A percentile compares a stretch with the other conserved stretches of the same genome.
Evolutionary conservation across 2,113 vertebrate species (phyloP).

Genomic region (Cairina moschata): DNA sequence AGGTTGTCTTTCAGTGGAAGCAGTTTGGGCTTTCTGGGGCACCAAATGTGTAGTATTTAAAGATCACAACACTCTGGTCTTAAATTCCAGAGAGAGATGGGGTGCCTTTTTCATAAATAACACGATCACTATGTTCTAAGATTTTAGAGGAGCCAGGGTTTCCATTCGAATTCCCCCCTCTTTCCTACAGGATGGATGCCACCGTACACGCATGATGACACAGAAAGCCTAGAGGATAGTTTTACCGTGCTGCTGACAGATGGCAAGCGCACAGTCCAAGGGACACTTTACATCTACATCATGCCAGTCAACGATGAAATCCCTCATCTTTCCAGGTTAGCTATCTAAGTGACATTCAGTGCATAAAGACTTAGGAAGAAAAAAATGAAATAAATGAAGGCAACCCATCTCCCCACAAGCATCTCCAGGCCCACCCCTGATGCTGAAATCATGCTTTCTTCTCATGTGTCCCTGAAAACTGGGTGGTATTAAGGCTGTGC

Average conservation of each 20-base stretch:
- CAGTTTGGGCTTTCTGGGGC: not conserved
- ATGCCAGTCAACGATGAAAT: constrained; percentile 88
- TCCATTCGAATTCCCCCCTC: constrained; percentile 30
- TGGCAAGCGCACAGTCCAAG: constrained; percentile 85
- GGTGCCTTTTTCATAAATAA: not conserved
- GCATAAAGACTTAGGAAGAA: constrained; percentile 3
- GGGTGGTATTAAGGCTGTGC: not conserved
- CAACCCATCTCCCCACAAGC: not conserved
- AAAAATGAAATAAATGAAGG: not conserved
- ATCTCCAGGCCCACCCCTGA: not conserved
- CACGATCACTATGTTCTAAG: not conserved
- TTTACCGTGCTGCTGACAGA: constrained; percentile 87
- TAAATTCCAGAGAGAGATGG: not conserved
- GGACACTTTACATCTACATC: constrained; percentile 83
- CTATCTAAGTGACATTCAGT: constrained; percentile 77
- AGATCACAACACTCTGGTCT: not conserved
- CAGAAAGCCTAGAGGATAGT: constrained; percentile 86
- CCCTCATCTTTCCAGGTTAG: constrained; percentile 79
- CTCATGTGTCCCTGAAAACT: not conserved
- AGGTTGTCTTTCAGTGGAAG: not conserved
- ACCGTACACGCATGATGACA: constrained; percentile 87
- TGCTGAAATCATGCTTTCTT: not conserved
- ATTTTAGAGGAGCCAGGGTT: not conserved
- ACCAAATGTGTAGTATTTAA: not conserved
- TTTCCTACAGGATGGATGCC: constrained; percentile 82